Conservation (phyloP, 2,113 vertebrate species). For the Ophiodon elongatus region DNA sequence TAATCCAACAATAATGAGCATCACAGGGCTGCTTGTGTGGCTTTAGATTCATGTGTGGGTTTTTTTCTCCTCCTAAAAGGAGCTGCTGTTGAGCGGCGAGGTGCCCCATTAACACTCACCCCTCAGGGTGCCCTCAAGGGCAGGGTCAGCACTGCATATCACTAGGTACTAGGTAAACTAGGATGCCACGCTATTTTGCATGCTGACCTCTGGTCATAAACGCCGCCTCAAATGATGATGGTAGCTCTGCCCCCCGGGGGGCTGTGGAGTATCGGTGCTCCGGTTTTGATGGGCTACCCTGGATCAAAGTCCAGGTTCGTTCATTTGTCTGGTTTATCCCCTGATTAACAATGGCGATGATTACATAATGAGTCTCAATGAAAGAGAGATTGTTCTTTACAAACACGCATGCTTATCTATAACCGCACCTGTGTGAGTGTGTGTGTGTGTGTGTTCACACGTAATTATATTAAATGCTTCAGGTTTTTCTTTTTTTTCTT, state of each 20-base stretch:
- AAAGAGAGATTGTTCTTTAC: background rate
- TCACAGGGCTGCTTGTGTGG: background rate
- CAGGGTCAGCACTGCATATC: slow-evolving; percentile 13
- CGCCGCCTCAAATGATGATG: slow-evolving; percentile 18
- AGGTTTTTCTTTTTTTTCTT: slow-evolving; percentile 32
- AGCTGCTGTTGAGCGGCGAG: slow-evolving; percentile 7
- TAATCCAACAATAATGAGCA: background rate
- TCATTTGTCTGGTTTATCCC: background rate
- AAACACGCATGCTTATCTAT: slow-evolving; percentile 39
- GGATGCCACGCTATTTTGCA: slow-evolving; percentile 12
- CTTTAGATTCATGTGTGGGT: background rate
- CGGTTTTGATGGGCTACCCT: background rate
- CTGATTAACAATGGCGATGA: background rate
- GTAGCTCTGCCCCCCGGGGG: slow-evolving; percentile 7
- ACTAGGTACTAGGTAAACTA: slow-evolving; percentile 33
- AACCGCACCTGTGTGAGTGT: slow-evolving; percentile 32
- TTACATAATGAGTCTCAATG: background rate
- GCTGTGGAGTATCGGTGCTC: background rate
- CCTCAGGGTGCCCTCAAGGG: slow-evolving; percentile 37
- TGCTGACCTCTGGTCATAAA: slow-evolving; percentile 1
- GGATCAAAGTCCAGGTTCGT: slow-evolving; percentile 1
- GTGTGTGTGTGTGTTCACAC: slow-evolving; percentile 13
- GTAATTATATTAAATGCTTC: slow-evolving; percentile 61
- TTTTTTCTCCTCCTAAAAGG: background rate
- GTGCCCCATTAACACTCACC: slow-evolving; percentile 23